Conservation (phyloP, 2,888 invertebrate genomes). For the Mythimna pallens region DNA sequence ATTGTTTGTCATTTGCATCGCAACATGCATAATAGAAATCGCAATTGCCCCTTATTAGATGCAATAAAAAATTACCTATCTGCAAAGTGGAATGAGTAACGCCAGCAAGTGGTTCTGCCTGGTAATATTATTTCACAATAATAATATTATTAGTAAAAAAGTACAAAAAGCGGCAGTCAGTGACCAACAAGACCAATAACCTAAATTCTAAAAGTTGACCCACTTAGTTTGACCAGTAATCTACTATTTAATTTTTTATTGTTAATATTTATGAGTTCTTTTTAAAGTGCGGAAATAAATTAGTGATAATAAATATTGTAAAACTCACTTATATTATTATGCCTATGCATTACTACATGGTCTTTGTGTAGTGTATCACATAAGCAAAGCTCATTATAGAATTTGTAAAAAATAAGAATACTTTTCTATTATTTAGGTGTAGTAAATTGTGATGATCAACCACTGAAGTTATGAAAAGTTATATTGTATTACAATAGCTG, state of each 20-base stretch:
- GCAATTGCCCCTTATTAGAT: constrained; percentile 15
- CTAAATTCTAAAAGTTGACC: not conserved
- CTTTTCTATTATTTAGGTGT: not conserved
- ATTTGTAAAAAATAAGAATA: not conserved
- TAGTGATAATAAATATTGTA: not conserved
- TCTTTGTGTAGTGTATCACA: not conserved
- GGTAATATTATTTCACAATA: not conserved
- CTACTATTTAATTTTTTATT: constrained; percentile 9
- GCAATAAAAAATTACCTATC: not conserved
- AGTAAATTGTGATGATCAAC: not conserved
- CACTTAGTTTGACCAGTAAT: not conserved
- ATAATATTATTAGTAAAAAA: constrained; percentile 13
- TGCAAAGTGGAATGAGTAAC: not conserved
- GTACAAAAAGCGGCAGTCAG: constrained; percentile 2
- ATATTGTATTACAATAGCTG: not conserved
- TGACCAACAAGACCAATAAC: not conserved
- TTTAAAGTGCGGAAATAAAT: not conserved
- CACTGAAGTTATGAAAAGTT: not conserved
- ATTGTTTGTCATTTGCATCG: constrained; percentile 2
- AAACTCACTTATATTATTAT: not conserved
- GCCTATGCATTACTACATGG: not conserved
- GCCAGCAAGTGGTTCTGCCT: constrained; percentile 24
- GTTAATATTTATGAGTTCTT: not conserved
- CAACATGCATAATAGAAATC: constrained; percentile 17
- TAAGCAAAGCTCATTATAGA: not conserved